Conservation (phyloP, 1,140 invertebrate genomes). For the Cecropterus lyciades region DNA sequence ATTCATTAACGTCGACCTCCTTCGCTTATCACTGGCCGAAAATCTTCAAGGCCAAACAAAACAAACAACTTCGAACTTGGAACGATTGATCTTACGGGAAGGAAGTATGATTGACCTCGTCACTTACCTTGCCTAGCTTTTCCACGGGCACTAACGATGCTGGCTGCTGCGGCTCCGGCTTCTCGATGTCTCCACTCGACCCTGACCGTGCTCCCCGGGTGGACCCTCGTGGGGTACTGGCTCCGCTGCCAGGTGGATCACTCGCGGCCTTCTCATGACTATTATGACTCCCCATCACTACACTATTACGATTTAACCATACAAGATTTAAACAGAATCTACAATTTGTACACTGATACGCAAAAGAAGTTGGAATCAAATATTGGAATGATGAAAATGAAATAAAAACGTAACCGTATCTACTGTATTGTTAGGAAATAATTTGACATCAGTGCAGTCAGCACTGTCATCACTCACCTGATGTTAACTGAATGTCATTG, state of each 20-base stretch:
- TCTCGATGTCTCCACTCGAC: slow-evolving; percentile 85
- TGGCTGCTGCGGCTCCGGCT: slow-evolving; percentile 67
- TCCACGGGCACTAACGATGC: slow-evolving; percentile 88
- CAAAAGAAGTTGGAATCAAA: neutral
- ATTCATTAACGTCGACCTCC: slow-evolving; percentile 25
- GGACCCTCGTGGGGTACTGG: slow-evolving; percentile 72
- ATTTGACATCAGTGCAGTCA: neutral
- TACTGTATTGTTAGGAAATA: neutral
- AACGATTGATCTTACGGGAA: slow-evolving; percentile 26
- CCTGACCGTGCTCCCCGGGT: slow-evolving; percentile 84
- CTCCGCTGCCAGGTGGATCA: slow-evolving; percentile 63
- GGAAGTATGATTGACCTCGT: slow-evolving; percentile 38
- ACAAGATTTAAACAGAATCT: neutral
- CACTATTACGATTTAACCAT: neutral
- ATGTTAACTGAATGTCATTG: no score
- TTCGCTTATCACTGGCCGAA: slow-evolving; percentile 32
- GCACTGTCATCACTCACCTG: neutral
- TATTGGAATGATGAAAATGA: slow-evolving; percentile 6
- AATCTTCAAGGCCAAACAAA: slow-evolving; percentile 35
- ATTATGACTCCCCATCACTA: slow-evolving; percentile 73
- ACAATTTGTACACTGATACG: neutral
- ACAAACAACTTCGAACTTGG: slow-evolving; percentile 23
- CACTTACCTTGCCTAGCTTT: slow-evolving; percentile 87
- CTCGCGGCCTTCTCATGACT: slow-evolving; percentile 65
- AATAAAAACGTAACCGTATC: neutral